These are phyloP conservation scores for Tupaia tana DNA, from an alignment of 2,113 vertebrate genomes.

Conservation along the genomic window DNA sequence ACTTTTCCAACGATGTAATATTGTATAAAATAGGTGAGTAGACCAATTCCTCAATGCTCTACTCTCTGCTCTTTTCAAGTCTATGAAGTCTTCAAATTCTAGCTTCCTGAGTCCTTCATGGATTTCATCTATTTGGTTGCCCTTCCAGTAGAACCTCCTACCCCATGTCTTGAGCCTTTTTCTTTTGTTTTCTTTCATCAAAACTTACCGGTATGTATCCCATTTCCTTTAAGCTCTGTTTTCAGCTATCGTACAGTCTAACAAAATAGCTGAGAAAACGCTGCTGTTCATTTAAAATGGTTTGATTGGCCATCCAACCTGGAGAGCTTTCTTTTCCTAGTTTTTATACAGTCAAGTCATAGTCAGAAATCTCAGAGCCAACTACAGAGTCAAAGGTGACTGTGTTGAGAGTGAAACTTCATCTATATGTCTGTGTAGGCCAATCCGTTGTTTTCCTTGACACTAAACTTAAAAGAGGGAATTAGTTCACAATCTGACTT, in stretches of 20 bases:
- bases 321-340: conserved; percentile 14
- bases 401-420: background rate
- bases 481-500: conserved; percentile 40
- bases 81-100: background rate
- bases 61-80: background rate
- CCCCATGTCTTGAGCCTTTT: background rate
- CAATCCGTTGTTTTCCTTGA: conserved; percentile 11
- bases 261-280: background rate
- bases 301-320: background rate
- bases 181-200: background rate
- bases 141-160: background rate
- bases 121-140: background rate
- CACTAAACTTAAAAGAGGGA: background rate
- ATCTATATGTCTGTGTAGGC: background rate
- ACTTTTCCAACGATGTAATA: too few relatives aligned
- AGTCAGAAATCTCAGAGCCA: background rate
- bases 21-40: background rate
- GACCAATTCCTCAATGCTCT: background rate
- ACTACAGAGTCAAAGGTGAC: background rate
- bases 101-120: background rate
- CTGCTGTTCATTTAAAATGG: conserved; percentile 13
- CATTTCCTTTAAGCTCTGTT: background rate
- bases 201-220: background rate
- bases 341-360: background rate
- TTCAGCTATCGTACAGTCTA: conserved; percentile 33